A percentile compares a stretch with the other conserved stretches of the same genome.
These are phyloP conservation scores for Rutilus rutilus DNA, from an alignment of 2,113 vertebrate genomes.

Conservation along the genomic window DNA sequence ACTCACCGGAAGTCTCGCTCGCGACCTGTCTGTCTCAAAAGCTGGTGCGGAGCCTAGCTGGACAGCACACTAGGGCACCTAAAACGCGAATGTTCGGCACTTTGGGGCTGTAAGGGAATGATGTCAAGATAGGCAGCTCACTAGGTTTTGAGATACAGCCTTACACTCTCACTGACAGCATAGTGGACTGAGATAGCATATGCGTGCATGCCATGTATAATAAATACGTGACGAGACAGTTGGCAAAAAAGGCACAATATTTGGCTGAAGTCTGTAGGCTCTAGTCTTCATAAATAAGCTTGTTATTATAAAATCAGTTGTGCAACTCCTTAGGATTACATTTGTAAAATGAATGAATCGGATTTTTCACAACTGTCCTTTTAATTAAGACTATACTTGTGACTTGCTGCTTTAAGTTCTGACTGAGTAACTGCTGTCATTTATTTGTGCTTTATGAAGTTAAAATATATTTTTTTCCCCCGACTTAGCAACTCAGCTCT, in stretches of 20 bases:
- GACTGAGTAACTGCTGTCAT: not conserved
- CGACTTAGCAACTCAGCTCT: not conserved
- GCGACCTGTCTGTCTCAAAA: not conserved
- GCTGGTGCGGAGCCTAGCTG: not conserved
- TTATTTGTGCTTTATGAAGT: not conserved
- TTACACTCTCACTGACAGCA: slow-evolving; percentile 1
- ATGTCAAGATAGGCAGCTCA: not conserved
- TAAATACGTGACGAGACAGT: not conserved
- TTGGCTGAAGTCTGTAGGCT: not conserved
- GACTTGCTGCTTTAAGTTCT: not conserved
- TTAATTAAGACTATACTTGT: not conserved
- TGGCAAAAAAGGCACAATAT: not conserved
- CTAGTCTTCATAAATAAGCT: not conserved
- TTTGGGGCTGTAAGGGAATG: no score
- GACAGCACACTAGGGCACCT: not conserved
- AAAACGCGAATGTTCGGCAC: no score
- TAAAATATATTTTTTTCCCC: not conserved
- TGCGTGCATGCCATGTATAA: no score
- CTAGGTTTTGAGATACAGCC: not conserved
- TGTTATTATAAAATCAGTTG: not conserved
- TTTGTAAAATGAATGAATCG: not conserved
- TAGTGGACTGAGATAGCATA: not conserved
- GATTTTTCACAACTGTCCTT: not conserved
- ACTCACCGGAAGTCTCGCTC: slow-evolving; percentile 34
- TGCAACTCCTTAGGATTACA: not conserved